Percentiles rank a stretch among this genome's conserved stretches.
phyloP scores from a whole-genome alignment of 2,797 vertebrate species.

The Peromyscus aztecus region DNA sequence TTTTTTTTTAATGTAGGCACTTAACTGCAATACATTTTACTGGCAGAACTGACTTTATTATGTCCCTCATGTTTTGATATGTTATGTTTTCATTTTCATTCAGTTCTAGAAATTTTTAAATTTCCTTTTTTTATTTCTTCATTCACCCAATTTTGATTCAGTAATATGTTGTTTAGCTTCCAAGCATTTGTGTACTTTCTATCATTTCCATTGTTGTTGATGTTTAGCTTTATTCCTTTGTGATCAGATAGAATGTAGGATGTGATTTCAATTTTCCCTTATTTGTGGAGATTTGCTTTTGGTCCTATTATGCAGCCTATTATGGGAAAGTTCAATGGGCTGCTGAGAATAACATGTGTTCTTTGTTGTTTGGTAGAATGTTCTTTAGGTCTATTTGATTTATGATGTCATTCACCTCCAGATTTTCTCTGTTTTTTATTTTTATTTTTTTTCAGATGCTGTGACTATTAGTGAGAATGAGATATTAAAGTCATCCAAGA shows the following conservation, averaged over 20 bases:
- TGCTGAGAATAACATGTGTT: neutral
- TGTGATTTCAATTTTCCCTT: neutral
- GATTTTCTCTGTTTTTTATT: neutral
- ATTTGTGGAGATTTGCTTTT: neutral
- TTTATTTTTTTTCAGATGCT: neutral
- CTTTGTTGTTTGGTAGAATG: neutral
- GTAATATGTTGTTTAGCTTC: neutral
- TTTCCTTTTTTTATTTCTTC: neutral
- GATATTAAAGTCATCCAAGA: neutral
- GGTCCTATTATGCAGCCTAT: too few species aligned
- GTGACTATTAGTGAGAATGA: neutral
- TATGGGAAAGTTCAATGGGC: neutral
- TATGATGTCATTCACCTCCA: neutral
- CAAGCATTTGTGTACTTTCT: neutral
- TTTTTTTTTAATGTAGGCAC: neutral
- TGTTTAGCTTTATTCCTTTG: neutral
- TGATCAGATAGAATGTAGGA: neutral
- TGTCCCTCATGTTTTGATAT: neutral
- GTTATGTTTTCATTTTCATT: neutral
- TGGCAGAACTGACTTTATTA: neutral
- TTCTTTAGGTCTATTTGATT: neutral
- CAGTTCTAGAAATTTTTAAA: neutral
- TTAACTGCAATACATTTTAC: neutral
- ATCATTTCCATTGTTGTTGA: neutral
- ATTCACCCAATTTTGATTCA: neutral